Conservation (phyloP, 2,797 vertebrate species). For the Ciconia nigra region DNA sequence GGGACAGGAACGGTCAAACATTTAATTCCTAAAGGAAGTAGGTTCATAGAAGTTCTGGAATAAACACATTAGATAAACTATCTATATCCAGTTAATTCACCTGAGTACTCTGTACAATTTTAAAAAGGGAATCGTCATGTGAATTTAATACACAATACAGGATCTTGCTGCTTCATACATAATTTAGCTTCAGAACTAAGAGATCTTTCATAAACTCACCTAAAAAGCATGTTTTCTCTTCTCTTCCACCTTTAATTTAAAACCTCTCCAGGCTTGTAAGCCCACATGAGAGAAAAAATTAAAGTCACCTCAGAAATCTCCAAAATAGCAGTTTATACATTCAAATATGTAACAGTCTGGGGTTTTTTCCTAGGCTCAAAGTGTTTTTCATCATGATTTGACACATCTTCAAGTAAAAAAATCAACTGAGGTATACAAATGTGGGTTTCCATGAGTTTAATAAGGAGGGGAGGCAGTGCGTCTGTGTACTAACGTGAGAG, state of each 20-base stretch:
- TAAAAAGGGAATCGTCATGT: neutral
- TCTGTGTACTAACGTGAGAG: neutral
- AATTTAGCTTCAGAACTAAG: slow-evolving; percentile 17
- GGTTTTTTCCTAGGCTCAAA: neutral
- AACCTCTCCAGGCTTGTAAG: neutral
- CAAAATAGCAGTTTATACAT: neutral
- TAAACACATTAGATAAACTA: neutral
- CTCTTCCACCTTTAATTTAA: slow-evolving; percentile 1
- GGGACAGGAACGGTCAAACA: neutral
- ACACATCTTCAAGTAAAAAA: neutral
- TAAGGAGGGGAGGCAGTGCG: neutral
- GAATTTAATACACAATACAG: neutral
- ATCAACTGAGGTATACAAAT: neutral
- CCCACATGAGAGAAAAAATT: neutral
- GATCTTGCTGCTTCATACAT: neutral
- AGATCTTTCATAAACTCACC: neutral
- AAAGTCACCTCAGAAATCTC: neutral
- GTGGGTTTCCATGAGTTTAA: neutral
- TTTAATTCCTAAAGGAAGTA: neutral
- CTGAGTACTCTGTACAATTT: neutral
- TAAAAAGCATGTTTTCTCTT: neutral
- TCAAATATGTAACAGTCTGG: neutral
- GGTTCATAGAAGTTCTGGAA: neutral
- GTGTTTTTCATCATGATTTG: neutral
- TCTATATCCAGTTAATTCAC: neutral